Evolutionary conservation across 2,797 vertebrate species (phyloP).

Genomic region (Myotis myotis): DNA sequence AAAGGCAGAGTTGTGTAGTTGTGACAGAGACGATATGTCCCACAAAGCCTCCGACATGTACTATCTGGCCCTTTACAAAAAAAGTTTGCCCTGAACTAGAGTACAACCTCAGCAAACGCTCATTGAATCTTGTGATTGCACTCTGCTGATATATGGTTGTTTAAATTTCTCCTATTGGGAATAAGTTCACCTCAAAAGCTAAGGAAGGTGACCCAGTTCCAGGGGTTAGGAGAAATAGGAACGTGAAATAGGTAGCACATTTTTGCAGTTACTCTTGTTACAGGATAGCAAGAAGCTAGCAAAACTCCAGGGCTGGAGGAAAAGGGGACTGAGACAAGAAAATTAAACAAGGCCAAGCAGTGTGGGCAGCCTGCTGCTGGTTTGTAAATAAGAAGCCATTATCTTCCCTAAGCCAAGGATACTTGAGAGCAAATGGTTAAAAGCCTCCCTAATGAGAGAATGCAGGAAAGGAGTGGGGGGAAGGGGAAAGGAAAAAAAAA

Average conservation of each 20-base stretch:
- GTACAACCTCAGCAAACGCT: background rate
- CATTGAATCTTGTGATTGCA: background rate
- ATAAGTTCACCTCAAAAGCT: background rate
- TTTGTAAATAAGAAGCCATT: background rate
- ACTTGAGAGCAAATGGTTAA: background rate
- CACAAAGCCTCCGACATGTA: background rate
- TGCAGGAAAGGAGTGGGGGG: background rate
- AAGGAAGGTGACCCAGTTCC: background rate
- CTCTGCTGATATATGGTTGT: background rate
- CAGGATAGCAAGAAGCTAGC: background rate
- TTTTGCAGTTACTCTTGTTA: background rate
- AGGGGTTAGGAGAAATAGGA: background rate
- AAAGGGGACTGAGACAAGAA: background rate
- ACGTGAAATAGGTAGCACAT: background rate
- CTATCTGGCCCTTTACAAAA: background rate
- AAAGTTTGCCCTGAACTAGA: background rate
- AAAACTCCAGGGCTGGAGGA: background rate
- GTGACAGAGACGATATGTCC: constrained; percentile 1
- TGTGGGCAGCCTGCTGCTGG: background rate
- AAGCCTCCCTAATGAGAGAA: background rate
- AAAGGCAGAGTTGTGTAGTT: background rate
- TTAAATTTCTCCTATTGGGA: constrained; percentile 30
- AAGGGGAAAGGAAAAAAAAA: background rate
- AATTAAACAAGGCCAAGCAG: background rate
- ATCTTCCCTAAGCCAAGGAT: background rate